Percentiles rank a stretch among this genome's conserved stretches.
These are phyloP conservation scores for Thymelicus acteon DNA, from an alignment of 2,888 invertebrate species.

Conservation along the genomic window DNA sequence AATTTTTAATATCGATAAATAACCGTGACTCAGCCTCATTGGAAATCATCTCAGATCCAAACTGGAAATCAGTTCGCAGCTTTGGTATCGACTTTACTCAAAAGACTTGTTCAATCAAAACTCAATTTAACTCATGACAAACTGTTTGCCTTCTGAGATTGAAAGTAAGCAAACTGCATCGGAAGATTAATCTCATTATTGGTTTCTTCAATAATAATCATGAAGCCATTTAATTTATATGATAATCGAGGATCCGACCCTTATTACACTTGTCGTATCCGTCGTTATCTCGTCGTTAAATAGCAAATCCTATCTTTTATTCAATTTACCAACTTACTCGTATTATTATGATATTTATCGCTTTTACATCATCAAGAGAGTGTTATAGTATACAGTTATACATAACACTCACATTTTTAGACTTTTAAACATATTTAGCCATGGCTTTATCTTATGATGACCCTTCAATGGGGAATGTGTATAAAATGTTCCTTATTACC, in stretches of 20 bases:
- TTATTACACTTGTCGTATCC: neutral
- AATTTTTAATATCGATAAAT: neutral
- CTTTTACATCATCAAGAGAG: no score
- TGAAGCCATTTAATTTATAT: slow-evolving; percentile 4
- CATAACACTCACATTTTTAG: no score
- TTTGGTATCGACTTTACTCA: neutral
- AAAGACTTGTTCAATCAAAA: slow-evolving; percentile 12
- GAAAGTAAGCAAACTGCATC: slow-evolving; percentile 10
- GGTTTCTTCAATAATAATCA: slow-evolving; percentile 8
- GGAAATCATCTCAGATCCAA: neutral
- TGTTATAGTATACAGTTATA: no score
- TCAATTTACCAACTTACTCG: neutral
- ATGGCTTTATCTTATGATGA: no score
- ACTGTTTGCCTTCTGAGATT: slow-evolving; percentile 3
- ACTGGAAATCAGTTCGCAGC: neutral
- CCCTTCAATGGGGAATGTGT: no score
- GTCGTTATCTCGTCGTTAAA: neutral
- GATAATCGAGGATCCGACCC: neutral
- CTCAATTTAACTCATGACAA: slow-evolving; percentile 12
- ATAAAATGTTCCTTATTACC: no score
- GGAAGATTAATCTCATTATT: slow-evolving; percentile 2
- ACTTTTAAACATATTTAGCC: no score
- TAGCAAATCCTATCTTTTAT: neutral
- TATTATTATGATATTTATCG: no score
- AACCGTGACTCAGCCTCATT: neutral